Evolutionary conservation across 2,797 vertebrate species (phyloP).

Genomic region (Tarsius wallacei): DNA sequence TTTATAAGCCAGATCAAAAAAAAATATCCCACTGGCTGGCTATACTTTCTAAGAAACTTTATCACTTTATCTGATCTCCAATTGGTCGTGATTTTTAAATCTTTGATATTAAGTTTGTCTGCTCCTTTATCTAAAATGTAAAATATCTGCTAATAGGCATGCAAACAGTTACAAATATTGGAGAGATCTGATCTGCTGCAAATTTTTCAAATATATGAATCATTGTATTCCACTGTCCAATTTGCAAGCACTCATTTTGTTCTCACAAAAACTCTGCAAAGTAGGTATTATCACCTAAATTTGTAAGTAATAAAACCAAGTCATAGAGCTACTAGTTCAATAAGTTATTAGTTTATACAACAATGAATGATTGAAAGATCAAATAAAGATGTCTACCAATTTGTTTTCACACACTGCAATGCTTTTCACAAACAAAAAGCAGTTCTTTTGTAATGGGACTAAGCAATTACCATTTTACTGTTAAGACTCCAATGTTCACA

Average conservation of each 20-base stretch:
- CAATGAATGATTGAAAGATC: neutral
- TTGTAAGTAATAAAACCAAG: neutral
- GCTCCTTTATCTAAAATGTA: neutral
- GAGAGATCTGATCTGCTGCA: neutral
- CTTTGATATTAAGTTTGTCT: slow-evolving; percentile 15
- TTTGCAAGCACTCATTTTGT: neutral
- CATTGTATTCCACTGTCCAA: neutral
- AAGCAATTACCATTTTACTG: neutral
- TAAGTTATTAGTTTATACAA: neutral
- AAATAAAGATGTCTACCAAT: neutral
- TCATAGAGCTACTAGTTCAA: neutral
- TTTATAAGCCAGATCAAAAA: neutral
- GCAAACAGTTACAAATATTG: neutral
- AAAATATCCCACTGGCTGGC: neutral
- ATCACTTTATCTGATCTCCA: neutral
- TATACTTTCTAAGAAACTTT: neutral
- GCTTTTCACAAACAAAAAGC: slow-evolving; percentile 23
- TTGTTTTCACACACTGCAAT: neutral
- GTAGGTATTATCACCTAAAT: neutral
- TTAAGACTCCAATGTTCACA: neutral
- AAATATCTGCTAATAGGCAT: neutral
- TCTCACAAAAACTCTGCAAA: neutral
- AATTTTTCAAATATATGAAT: slow-evolving; percentile 5
- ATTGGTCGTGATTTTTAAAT: neutral
- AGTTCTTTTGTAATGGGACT: neutral